Evolutionary conservation across 1,140 invertebrate genomes (phyloP).

Genomic region (Bombus picipes): DNA sequence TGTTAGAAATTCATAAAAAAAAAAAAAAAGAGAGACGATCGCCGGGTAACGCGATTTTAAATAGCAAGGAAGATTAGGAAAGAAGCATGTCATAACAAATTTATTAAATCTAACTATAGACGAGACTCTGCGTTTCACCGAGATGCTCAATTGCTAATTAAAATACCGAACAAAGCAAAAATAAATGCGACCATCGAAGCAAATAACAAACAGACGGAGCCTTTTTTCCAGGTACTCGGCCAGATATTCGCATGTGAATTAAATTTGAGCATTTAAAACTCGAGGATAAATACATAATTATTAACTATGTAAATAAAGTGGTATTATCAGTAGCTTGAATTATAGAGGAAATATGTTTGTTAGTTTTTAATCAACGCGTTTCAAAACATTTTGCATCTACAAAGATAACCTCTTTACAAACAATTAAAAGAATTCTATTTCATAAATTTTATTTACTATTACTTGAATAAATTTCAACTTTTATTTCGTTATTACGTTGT

Average conservation of each 20-base stretch:
- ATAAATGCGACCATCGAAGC: neutral
- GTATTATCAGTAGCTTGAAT: neutral
- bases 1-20: neutral
- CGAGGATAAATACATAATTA: neutral
- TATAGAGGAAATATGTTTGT: no score
- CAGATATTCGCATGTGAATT: neutral
- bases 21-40: neutral
- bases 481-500: no score
- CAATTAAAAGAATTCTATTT: no score
- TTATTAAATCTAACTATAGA: slow-evolving; percentile 36
- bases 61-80: slow-evolving; percentile 7
- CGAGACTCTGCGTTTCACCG: slow-evolving; percentile 18
- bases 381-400: no score
- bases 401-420: no score
- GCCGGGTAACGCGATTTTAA: slow-evolving; percentile 14
- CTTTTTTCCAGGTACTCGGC: neutral
- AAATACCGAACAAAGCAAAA: slow-evolving; percentile 36
- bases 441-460: no score
- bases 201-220: neutral
- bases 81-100: slow-evolving; percentile 33
- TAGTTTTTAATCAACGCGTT: no score
- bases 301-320: neutral
- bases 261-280: neutral
- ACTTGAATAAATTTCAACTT: no score
- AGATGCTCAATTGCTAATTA: slow-evolving; percentile 46